Conservation (phyloP, 2,113 vertebrate species). For the Apodemus speciosus region DNA sequence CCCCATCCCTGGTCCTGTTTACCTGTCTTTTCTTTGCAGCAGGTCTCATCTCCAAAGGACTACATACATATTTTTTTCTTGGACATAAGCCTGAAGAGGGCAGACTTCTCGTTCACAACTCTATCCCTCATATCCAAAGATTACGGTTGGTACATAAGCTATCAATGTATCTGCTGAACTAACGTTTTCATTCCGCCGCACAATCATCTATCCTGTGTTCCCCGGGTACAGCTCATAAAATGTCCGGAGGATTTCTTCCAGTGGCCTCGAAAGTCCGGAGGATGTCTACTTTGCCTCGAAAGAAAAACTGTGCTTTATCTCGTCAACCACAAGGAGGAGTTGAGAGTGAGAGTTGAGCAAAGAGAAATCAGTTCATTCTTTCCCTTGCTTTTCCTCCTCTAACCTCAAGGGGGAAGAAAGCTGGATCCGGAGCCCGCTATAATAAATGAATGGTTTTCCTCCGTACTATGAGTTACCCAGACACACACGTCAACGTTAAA, state of each 20-base stretch:
- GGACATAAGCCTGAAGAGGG: background rate
- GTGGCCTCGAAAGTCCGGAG: constrained; percentile 51
- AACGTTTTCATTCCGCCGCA: background rate
- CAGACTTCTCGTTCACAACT: background rate
- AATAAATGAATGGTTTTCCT: constrained; percentile 64
- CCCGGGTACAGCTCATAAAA: background rate
- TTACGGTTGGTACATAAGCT: background rate
- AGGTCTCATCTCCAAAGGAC: background rate
- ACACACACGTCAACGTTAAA: constrained; percentile 13
- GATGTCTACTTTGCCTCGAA: constrained; percentile 59
- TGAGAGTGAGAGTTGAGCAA: background rate
- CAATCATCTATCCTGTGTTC: background rate
- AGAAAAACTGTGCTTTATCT: constrained; percentile 66
- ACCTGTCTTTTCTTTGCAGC: background rate
- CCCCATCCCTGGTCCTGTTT: background rate
- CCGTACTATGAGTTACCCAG: background rate
- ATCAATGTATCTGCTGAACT: background rate
- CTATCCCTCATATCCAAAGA: background rate
- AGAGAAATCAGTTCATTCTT: background rate
- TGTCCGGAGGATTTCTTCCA: background rate
- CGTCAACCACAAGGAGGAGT: constrained; percentile 75
- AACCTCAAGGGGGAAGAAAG: constrained; percentile 70
- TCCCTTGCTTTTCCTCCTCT: constrained; percentile 55
- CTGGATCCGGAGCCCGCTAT: background rate
- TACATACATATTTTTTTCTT: background rate